Evolutionary conservation across 2,888 invertebrate species (phyloP).

Genomic region (Drosophila basisetae): DNA sequence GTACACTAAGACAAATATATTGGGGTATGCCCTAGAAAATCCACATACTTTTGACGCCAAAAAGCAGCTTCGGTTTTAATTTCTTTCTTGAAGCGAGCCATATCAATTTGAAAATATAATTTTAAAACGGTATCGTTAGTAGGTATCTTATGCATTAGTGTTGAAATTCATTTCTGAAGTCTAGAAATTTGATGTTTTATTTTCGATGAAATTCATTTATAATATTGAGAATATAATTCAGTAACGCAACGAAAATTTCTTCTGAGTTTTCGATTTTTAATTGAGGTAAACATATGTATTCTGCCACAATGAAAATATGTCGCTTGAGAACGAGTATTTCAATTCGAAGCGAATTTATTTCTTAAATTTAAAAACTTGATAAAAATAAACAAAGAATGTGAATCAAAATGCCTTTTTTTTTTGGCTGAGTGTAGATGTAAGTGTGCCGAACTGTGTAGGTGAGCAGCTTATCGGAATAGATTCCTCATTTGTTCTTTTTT

Average conservation of each 20-base stretch:
- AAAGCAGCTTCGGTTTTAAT: background rate
- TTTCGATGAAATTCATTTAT: background rate
- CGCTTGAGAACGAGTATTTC: background rate
- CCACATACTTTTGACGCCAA: background rate
- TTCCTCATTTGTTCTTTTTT: constrained; percentile 8
- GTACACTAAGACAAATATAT: background rate
- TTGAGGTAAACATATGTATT: background rate
- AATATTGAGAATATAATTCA: background rate
- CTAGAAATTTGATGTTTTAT: background rate
- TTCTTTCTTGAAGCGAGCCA: background rate
- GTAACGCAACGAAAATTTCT: background rate
- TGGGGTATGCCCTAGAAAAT: background rate
- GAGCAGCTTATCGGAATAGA: constrained; percentile 33
- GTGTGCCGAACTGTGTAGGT: background rate
- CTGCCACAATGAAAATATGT: background rate
- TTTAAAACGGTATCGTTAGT: background rate
- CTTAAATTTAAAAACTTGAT: background rate
- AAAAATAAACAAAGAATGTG: background rate
- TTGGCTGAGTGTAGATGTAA: background rate
- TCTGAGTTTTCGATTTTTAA: background rate
- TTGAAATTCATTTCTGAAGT: background rate
- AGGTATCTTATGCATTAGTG: background rate
- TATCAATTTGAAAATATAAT: background rate
- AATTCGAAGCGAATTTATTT: background rate
- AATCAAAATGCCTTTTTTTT: background rate